Evolutionary conservation across 2,888 invertebrate species (phyloP).

Genomic region (Microdon myrmicae): DNA sequence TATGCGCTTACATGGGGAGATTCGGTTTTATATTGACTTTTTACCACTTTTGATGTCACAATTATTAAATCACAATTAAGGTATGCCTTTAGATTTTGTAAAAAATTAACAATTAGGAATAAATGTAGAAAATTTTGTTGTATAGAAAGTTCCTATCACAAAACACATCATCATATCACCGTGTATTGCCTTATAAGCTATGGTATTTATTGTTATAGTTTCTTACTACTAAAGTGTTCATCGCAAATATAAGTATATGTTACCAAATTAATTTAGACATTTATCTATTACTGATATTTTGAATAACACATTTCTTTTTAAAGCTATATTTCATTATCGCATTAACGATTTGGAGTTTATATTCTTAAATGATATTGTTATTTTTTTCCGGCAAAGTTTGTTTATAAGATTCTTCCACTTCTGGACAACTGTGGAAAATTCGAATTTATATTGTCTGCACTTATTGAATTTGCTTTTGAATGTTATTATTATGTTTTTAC

Average conservation of each 20-base stretch:
- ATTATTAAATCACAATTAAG: slow-evolving; percentile 25
- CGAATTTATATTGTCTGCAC: slow-evolving; percentile 37
- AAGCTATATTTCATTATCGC: slow-evolving; percentile 46
- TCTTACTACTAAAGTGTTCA: slow-evolving; percentile 28
- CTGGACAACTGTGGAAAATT: slow-evolving; percentile 20
- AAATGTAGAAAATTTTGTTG: slow-evolving; percentile 49
- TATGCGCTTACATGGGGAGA: too few relatives aligned
- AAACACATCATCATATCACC: slow-evolving; percentile 56
- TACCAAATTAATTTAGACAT: slow-evolving; percentile 55
- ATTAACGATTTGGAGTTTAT: slow-evolving; percentile 25
- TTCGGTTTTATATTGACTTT: too few relatives aligned
- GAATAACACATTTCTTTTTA: slow-evolving; percentile 45
- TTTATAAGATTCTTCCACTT: too few relatives aligned
- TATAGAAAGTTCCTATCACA: slow-evolving; percentile 53
- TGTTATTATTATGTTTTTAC: slow-evolving; percentile 15
- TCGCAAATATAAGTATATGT: slow-evolving; percentile 53
- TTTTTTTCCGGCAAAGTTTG: too few relatives aligned
- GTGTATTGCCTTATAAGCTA: slow-evolving; percentile 34
- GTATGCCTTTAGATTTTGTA: slow-evolving; percentile 25
- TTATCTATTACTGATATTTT: slow-evolving; percentile 16
- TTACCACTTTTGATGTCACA: too few relatives aligned
- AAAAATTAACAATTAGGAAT: slow-evolving; percentile 49
- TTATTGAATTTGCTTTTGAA: slow-evolving; percentile 15
- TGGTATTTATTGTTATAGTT: slow-evolving; percentile 17
- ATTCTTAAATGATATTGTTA: slow-evolving; percentile 2